Percentiles rank a stretch among this genome's conserved stretches.
These are phyloP conservation scores for Acridotheres tristis DNA, from an alignment of 2,797 vertebrate genomes.

Conservation along the genomic window DNA sequence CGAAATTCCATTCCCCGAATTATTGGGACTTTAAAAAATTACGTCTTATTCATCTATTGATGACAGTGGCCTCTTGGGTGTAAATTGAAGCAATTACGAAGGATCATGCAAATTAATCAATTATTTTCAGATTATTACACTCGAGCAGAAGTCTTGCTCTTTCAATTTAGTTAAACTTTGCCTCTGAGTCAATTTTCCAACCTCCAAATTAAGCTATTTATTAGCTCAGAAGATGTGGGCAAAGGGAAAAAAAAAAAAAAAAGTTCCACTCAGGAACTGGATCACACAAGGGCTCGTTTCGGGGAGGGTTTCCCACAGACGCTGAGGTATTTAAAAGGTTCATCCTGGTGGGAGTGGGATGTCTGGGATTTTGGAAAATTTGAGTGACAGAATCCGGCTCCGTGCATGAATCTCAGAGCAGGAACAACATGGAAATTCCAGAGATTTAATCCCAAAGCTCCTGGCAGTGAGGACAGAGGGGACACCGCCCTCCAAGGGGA, in stretches of 20 bases:
- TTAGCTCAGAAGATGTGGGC: slow-evolving; percentile 37
- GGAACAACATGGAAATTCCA: rapidly evolving
- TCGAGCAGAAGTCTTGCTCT: slow-evolving; percentile 47
- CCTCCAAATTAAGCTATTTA: slow-evolving; percentile 60
- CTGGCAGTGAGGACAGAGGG: neutral
- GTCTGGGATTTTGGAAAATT: neutral
- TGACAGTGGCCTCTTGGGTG: slow-evolving; percentile 62
- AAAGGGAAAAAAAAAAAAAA: neutral
- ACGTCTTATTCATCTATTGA: slow-evolving; percentile 65
- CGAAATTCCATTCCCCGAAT: neutral
- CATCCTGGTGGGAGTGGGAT: rapidly evolving
- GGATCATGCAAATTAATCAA: slow-evolving; percentile 71
- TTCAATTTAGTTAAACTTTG: slow-evolving; percentile 64
- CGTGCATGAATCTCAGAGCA: rapidly evolving
- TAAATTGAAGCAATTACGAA: slow-evolving; percentile 64
- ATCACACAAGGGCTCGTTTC: neutral
- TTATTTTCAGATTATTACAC: slow-evolving; percentile 71
- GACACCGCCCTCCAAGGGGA: neutral
- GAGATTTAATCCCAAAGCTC: neutral
- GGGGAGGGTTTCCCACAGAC: neutral
- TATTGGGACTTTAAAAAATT: slow-evolving; percentile 60
- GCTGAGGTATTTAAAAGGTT: rapidly evolving
- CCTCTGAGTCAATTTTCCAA: slow-evolving; percentile 62
- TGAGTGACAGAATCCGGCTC: neutral
- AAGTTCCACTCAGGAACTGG: neutral